phyloP scores from a whole-genome alignment of 2,113 vertebrate genomes.

The Crocuta crocuta region DNA sequence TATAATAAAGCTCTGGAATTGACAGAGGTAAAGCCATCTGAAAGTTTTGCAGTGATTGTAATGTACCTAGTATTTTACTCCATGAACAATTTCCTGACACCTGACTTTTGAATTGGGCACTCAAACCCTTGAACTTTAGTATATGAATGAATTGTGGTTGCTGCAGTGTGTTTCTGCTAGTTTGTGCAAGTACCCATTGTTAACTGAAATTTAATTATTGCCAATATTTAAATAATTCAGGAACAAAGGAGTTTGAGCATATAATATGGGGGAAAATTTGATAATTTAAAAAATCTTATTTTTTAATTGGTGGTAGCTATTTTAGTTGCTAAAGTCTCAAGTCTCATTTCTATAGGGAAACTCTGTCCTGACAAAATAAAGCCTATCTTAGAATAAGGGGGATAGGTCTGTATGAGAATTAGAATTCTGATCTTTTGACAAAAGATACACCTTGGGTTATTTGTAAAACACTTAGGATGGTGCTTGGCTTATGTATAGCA shows the following conservation, averaged over 20 bases:
- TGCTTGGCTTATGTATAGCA: constrained; percentile 4
- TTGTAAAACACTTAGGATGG: constrained; percentile 16
- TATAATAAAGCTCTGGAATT: constrained; percentile 93
- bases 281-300: background rate
- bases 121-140: constrained; percentile 35
- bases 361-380: background rate
- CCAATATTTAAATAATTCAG: constrained; percentile 38
- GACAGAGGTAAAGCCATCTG: constrained; percentile 87
- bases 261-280: background rate
- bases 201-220: constrained; percentile 32
- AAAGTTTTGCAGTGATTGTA: background rate
- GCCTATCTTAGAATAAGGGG: background rate
- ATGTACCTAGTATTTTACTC: background rate
- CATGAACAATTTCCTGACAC: background rate
- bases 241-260: background rate
- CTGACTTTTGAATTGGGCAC: background rate
- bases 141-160: background rate
- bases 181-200: constrained; percentile 1
- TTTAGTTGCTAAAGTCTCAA: constrained; percentile 52
- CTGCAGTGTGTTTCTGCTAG: background rate
- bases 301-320: background rate
- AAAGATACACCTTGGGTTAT: background rate
- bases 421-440: constrained; percentile 22
- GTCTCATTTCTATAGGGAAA: constrained; percentile 32
- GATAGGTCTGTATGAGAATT: background rate